Evolutionary conservation across 1,140 invertebrate species (phyloP).

Genomic region (Drosophila lini): DNA sequence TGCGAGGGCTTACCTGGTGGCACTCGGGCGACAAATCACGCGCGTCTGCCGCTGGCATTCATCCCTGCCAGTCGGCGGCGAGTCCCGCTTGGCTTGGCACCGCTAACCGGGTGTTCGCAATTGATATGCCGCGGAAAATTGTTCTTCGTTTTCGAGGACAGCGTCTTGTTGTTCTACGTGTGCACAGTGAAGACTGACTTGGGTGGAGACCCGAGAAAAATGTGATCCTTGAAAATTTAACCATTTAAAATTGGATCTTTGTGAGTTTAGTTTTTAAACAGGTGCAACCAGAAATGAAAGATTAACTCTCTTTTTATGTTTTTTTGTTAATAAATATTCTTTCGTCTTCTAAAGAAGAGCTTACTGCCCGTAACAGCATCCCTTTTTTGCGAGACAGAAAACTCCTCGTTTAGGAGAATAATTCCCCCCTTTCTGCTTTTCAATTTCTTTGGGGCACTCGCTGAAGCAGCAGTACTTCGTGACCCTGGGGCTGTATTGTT

Average conservation of each 20-base stretch:
- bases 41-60: conserved; percentile 30
- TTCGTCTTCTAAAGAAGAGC: not conserved
- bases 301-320: not conserved
- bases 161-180: conserved; percentile 38
- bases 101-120: conserved; percentile 42
- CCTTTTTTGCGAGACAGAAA: not conserved
- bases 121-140: conserved; percentile 63
- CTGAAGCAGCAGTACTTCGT: conserved; percentile 36
- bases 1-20: conserved; percentile 27
- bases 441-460: conserved; percentile 38
- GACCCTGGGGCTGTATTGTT: conserved; percentile 45
- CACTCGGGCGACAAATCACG: conserved; percentile 55
- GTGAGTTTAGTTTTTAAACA: not conserved
- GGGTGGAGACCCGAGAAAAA: too few relatives aligned
- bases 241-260: not conserved
- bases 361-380: conserved; percentile 11
- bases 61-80: conserved; percentile 11
- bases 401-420: conserved; percentile 2
- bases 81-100: conserved; percentile 15
- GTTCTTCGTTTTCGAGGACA: conserved; percentile 42
- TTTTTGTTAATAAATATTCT: not conserved
- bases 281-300: too few relatives aligned
- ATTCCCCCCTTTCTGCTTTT: conserved; percentile 25
- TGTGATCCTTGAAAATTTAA: not conserved
- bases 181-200: not conserved